Base-by-base conservation (phyloP, 2,888 invertebrate genomes). In the Cetonia aurata region DNA sequence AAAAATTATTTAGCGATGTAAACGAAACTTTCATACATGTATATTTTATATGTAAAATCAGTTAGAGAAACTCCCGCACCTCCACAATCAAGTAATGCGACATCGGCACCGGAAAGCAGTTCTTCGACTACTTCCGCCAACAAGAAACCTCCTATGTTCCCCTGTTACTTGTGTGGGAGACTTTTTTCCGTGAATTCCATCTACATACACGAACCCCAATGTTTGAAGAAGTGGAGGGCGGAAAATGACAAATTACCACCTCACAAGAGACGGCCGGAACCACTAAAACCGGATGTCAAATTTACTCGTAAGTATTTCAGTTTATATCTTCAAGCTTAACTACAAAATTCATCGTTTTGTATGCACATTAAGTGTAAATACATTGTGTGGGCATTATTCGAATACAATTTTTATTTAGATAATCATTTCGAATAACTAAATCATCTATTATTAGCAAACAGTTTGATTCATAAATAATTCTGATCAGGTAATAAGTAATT, bases 131-230 rank as follows among this genome's bases (percentile, higher is more conserved):
- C 57, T 37, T 37, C 37, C 37, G 67, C 75, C 0, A 75, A 76
- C 0, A 78, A 75, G 48, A 79, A 75, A 70, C 79, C 83, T 0
- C 81, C 83, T 0, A 79, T 84, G 72, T 83, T 87, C 41, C 83
- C 85, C 37, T 91, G 91, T 77, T 91, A 90, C 81, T 86, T 91
- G 71, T 92, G 91, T 80, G 89, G 90, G 10, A 84, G 89, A 42
- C 86, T 90, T 75, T 92, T 90, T 80, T 89, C 90, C 19, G 85
- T 88, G 8, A 86, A 86, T 75, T 89, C 89, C 53, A 88, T 91
- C 66, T 83, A 84, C 67, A 89, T 90, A 72, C 91, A 91, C 81
- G 90, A 91, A 78, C 90, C 90, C 1, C 89, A 91, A 80, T 92
- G 91, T 79, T 80, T 91, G 71, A 86, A 88, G 78, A 89, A 89